phyloP scores from a whole-genome alignment of 2,888 invertebrate species.

The Lycaena phlaeas region DNA sequence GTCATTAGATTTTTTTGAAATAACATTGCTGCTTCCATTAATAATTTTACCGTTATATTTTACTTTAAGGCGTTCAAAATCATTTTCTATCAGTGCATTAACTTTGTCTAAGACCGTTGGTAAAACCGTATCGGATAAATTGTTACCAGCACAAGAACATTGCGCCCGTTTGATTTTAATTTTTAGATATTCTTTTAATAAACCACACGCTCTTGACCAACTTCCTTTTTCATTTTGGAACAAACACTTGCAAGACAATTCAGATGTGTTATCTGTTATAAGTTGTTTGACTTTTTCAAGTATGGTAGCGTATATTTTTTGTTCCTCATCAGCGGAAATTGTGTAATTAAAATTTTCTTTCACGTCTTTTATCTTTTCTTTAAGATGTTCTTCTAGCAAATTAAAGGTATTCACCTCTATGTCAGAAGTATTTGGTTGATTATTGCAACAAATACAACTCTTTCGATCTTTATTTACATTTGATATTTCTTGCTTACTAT shows the following conservation, averaged over 20 bases:
- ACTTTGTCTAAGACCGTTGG: slow-evolving; percentile 44
- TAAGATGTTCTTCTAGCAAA: slow-evolving; percentile 48
- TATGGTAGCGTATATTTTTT: slow-evolving; percentile 37
- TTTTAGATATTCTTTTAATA: slow-evolving; percentile 59
- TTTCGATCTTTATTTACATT: slow-evolving; percentile 6
- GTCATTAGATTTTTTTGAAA: slow-evolving; percentile 3
- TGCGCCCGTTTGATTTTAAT: slow-evolving; percentile 50
- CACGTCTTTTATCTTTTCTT: slow-evolving; percentile 39
- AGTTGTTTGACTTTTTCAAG: slow-evolving; percentile 44
- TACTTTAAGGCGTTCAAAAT: slow-evolving; percentile 46
- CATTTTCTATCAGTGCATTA: slow-evolving; percentile 46
- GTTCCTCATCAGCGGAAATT: slow-evolving; percentile 37
- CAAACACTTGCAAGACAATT: slow-evolving; percentile 36
- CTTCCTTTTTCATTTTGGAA: slow-evolving; percentile 30
- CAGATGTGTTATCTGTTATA: slow-evolving; percentile 39
- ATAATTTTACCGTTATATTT: slow-evolving; percentile 8
- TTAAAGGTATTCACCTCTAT: slow-evolving; percentile 54
- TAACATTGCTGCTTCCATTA: slow-evolving; percentile 2
- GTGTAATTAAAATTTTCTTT: slow-evolving; percentile 30
- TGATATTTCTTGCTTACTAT: not conserved
- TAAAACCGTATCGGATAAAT: slow-evolving; percentile 29
- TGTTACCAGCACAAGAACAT: slow-evolving; percentile 33
- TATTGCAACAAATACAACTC: slow-evolving; percentile 41
- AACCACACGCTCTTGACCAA: slow-evolving; percentile 51
- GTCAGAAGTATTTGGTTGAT: slow-evolving; percentile 32